A percentile compares a stretch with the other conserved stretches of the same genome.
These are phyloP conservation scores for Chionodraco myersi DNA, from an alignment of 2,113 vertebrate species.

Conservation along the genomic window DNA sequence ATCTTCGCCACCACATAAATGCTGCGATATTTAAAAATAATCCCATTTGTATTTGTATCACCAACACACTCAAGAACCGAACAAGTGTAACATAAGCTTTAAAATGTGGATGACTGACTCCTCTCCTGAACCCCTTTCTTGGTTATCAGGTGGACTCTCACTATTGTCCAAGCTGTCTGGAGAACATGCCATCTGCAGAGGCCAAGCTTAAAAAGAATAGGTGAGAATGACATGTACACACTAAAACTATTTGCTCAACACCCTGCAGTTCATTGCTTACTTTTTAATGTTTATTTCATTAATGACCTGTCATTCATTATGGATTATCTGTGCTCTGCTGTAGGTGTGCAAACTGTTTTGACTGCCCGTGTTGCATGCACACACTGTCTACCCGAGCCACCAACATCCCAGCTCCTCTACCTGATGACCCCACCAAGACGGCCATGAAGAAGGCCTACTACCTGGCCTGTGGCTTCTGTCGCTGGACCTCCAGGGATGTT, in stretches of 20 bases:
- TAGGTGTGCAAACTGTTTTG: slow-evolving; percentile 98
- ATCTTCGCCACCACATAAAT: neutral
- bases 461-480: slow-evolving; percentile 97
- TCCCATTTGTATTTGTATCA: neutral
- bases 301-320: neutral
- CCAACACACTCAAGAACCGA: too few species aligned
- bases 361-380: slow-evolving; percentile 99
- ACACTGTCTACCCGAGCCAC: slow-evolving; percentile 97
- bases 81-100: neutral
- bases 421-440: slow-evolving; percentile 96
- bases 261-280: neutral
- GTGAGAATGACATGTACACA: slow-evolving; percentile 65
- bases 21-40: too few species aligned
- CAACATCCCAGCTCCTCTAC: slow-evolving; percentile 94
- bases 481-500: slow-evolving; percentile 97
- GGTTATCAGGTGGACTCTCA: slow-evolving; percentile 94
- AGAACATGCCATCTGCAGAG: slow-evolving; percentile 99
- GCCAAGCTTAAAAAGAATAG: slow-evolving; percentile 99
- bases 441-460: slow-evolving; percentile 99
- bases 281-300: neutral
- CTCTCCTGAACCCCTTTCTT: neutral
- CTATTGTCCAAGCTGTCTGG: slow-evolving; percentile 98
- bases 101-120: neutral
- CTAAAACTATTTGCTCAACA: neutral
- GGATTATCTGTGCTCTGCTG: neutral